Conservation (phyloP, 1,140 invertebrate genomes). For the Drosophila azteca region DNA sequence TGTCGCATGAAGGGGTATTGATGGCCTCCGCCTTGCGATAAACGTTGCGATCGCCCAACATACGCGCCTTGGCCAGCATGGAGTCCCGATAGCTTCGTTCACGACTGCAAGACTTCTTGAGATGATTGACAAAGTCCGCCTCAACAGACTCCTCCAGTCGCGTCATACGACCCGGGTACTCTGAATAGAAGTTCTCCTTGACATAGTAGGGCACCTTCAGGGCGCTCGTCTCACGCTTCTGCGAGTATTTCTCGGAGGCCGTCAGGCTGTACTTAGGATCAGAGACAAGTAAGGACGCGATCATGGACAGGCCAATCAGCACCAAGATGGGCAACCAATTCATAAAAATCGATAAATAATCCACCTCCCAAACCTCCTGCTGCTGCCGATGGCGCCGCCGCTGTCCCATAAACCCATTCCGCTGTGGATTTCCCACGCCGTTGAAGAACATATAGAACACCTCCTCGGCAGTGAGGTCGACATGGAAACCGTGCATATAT, state of each 20-base stretch:
- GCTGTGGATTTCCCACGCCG: no score
- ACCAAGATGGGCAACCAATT: conserved; percentile 89
- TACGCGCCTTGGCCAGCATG: conserved; percentile 94
- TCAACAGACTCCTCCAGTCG: conserved; percentile 96
- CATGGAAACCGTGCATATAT: conserved; percentile 92
- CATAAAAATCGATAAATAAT: conserved; percentile 76
- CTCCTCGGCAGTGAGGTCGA: conserved; percentile 98
- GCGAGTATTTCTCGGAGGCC: conserved; percentile 90
- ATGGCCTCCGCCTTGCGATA: conserved; percentile 92
- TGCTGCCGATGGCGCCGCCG: conserved; percentile 87
- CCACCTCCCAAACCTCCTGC: conserved; percentile 85
- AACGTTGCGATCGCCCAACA: conserved; percentile 90
- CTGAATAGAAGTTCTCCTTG: conserved; percentile 96
- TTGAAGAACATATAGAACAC: conserved; percentile 99
- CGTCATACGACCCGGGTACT: conserved; percentile 95
- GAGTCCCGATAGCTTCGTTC: conserved; percentile 95
- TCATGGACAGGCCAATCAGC: conserved; percentile 95
- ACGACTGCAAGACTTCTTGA: conserved; percentile 95
- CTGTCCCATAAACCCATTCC: no score
- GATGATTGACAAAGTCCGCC: conserved; percentile 95
- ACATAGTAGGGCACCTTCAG: conserved; percentile 96
- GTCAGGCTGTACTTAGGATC: neutral
- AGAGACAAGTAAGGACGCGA: conserved; percentile 90
- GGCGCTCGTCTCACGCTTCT: conserved; percentile 90
- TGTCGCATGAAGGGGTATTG: conserved; percentile 94